Evolutionary conservation across 64 coral and sea anemone genomes (phyloP).

Genomic region (Porites australiensis): DNA sequence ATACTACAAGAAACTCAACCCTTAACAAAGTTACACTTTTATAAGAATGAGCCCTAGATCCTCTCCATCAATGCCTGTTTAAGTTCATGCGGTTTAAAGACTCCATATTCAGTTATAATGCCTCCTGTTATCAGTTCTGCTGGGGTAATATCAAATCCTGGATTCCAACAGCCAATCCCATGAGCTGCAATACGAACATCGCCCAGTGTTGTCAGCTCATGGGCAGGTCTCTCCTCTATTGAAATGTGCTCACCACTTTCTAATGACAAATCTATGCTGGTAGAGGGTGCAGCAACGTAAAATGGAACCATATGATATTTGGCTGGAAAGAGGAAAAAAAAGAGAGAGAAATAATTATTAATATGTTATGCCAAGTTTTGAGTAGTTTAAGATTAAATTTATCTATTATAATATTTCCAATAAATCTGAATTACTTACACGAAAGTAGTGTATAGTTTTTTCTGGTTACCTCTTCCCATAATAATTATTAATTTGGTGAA

Average conservation of each 20-base stretch:
- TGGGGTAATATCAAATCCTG: slow-evolving; percentile 96
- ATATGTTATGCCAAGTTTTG: too few relatives aligned
- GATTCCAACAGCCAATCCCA: slow-evolving; percentile 93
- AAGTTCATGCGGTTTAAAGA: slow-evolving; percentile 83
- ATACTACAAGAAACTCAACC: not conserved
- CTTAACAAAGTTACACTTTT: not conserved
- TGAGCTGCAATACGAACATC: slow-evolving; percentile 78
- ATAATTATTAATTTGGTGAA: too few relatives aligned
- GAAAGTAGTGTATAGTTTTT: too few relatives aligned
- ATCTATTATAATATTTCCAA: too few relatives aligned
- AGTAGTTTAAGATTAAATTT: too few relatives aligned
- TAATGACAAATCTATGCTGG: slow-evolving; percentile 80
- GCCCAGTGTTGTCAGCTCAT: slow-evolving; percentile 72
- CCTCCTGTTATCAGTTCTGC: slow-evolving; percentile 94
- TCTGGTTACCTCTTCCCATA: too few relatives aligned
- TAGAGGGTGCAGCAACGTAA: slow-evolving; percentile 92
- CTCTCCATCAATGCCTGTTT: slow-evolving; percentile 23
- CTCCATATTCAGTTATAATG: slow-evolving; percentile 96
- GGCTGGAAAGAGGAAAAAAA: slow-evolving; percentile 54
- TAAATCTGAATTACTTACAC: too few relatives aligned
- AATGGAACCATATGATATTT: slow-evolving; percentile 93
- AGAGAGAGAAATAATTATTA: not conserved
- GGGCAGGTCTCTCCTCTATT: slow-evolving; percentile 86
- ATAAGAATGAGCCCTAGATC: not conserved
- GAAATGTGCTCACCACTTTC: slow-evolving; percentile 76